Evolutionary conservation across 2,888 invertebrate species (phyloP), one percentile per base, ranked within the genome.

Genomic region (Drosophila testacea): DNA sequence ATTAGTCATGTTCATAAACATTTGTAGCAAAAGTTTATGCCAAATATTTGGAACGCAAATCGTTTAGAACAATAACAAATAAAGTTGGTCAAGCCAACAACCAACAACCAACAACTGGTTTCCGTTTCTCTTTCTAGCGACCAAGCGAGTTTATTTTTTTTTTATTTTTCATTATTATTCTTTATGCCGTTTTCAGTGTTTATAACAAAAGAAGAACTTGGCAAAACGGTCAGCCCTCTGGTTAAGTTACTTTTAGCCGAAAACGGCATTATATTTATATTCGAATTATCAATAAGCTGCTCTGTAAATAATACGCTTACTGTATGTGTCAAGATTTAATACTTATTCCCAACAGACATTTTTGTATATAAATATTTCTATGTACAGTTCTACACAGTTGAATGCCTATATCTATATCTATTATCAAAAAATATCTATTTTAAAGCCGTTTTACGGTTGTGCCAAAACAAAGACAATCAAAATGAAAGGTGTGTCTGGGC

Each of bases 1-100:
- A 83, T 81, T 86, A 86, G 70, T 86, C 87, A 86, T 71, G 62
- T 73, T 56, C 46, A 63, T 67, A 67, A 73, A 60, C 63, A 75
- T 73, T 72, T 64, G 54, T 10, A 22, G 54, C 63, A 47, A 62
- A 66, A 68, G 56, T 50, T 57, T 30, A 66, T 72, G 73, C 50
- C 62, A 73, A 78, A 78, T 76, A 78, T 76, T 76, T 78, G 79
- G 69, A 74, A 59, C 79, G 57, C 69, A 64, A 74, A 74, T 74
- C 54, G 69, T 57, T 76, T 59, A 76, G 75, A 74, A 76, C 79
- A 75, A 75, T 76, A 76, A 76, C 79, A 74, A 69, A 79, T 62
- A 69, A 79, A 79, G 69, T 79, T 79, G 79, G 75, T 62, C 69
- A 76, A 50, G 28, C 44, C 60, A 64, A 70, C 16, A 42, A 27